Conservation (phyloP, 2,888 invertebrate genomes). For the Tenthredo notha region DNA sequence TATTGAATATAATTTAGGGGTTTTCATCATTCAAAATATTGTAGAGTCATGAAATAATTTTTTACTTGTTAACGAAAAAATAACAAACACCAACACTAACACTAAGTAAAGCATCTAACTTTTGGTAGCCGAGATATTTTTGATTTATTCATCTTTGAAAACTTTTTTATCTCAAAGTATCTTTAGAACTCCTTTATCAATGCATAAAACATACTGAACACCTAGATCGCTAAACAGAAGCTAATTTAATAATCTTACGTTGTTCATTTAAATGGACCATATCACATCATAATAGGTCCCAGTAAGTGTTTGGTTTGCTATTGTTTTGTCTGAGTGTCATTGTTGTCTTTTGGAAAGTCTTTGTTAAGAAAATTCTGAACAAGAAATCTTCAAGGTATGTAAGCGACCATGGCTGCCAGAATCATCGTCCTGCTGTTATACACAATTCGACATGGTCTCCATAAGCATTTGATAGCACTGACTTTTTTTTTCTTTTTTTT, state of each 20-base stretch:
- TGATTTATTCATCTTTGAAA: not conserved
- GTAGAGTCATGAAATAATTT: not conserved
- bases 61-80: not conserved
- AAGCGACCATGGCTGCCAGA: slow-evolving; percentile 76
- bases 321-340: slow-evolving; percentile 59
- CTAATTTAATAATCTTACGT: slow-evolving; percentile 10
- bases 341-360: slow-evolving; percentile 56
- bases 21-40: slow-evolving; percentile 2
- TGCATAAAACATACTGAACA: slow-evolving; percentile 45
- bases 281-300: slow-evolving; percentile 33
- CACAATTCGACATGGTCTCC: slow-evolving; percentile 52
- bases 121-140: not conserved
- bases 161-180: slow-evolving; percentile 25
- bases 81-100: slow-evolving; percentile 3
- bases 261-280: slow-evolving; percentile 5
- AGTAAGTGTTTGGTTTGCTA: slow-evolving; percentile 61
- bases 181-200: not conserved
- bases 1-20: not conserved
- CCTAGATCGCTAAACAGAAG: slow-evolving; percentile 27
- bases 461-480: slow-evolving; percentile 33
- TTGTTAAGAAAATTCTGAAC: slow-evolving; percentile 9
- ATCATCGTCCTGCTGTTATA: slow-evolving; percentile 71
- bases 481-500: not conserved
- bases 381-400: slow-evolving; percentile 69
- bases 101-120: slow-evolving; percentile 9